Base-by-base conservation (phyloP, 1,140 invertebrate genomes). In the Laupala kohalensis region DNA sequence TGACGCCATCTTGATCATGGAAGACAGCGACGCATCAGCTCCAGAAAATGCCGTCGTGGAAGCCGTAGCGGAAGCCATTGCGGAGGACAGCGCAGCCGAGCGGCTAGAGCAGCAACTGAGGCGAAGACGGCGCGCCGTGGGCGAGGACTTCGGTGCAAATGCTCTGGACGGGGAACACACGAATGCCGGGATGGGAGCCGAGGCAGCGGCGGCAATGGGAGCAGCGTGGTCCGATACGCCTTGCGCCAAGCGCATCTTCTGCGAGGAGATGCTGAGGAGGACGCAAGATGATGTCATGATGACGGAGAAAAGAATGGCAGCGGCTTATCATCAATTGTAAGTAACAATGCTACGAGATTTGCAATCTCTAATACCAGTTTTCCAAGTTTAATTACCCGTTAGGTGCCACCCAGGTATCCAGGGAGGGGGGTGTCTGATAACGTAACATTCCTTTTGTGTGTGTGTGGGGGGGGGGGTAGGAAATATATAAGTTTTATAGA, bases 241-340 rank as follows among this genome's bases (percentile, higher is more conserved):
- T 5, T 92, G 90, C 77, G 88, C 90, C 0, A 91, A 92, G 77
- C 84, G 83, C 73, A 84, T 90, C 72, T 91, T 92, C 80, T 92
- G 90, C 76, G 87, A 90, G 74, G 86, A 89, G 13, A 87, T 92
- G 83, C 79, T 88, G 0, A 80, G 84, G 26, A 87, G 89, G 74
- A 79, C 85, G 26, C 79, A 85, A 0, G 89, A 91, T 72, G 86
- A 88, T 5, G 78, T 87, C 26, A 83, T 86, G 15, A 80, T 88
- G 3, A 91, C 91, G 89, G 89, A 92, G 78, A 91, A 92, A 79
- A 90, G 89, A 78, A 91, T 91, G 88, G 84, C 86, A 28, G 84
- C 84, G 15, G 81, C 90, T 75, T 76, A 91, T 6, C 83, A 83
- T 77, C 82, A 88, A 90, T 13, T 53, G 37, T 53, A 19, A 53